Percentiles rank a stretch among this genome's conserved stretches.
Evolutionary conservation across 2,797 vertebrate species (phyloP).

Genomic region (Lycodopsis pacificus): DNA sequence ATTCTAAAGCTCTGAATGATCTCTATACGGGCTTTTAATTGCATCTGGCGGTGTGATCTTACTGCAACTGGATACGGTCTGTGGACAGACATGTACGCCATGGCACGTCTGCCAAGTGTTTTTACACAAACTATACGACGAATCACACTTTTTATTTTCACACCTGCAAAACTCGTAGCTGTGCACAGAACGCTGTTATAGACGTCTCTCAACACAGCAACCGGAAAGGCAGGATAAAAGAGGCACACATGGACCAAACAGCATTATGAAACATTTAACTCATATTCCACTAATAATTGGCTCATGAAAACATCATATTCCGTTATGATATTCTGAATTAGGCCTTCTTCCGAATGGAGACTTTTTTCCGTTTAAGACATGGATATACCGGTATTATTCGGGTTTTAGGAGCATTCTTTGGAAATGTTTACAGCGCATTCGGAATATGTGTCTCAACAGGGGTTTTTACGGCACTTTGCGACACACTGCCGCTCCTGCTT

Average conservation of each 20-base stretch:
- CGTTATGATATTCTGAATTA: background rate
- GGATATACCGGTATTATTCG: too few species aligned
- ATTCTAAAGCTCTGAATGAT: constrained; percentile 70
- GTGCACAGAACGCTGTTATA: background rate
- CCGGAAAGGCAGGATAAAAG: background rate
- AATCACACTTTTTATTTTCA: constrained; percentile 18
- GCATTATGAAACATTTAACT: background rate
- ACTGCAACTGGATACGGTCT: constrained; percentile 57
- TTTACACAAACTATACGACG: constrained; percentile 31
- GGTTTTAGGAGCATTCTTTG: too few species aligned
- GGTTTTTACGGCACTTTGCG: too few species aligned
- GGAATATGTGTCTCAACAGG: too few species aligned
- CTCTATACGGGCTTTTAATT: constrained; percentile 57
- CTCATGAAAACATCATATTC: background rate
- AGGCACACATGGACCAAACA: background rate
- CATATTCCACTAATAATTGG: background rate
- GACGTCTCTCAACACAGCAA: background rate
- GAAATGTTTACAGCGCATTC: too few species aligned
- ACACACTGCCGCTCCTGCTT: too few species aligned
- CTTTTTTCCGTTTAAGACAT: background rate
- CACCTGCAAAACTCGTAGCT: constrained; percentile 16
- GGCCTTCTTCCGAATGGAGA: background rate
- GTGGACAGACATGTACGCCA: constrained; percentile 47
- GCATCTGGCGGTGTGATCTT: constrained; percentile 69
- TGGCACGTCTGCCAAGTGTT: constrained; percentile 42